A percentile compares a stretch with the other conserved stretches of the same genome.
Conservation (phyloP, 2,113 vertebrate species). For the Zapus hudsonius region DNA sequence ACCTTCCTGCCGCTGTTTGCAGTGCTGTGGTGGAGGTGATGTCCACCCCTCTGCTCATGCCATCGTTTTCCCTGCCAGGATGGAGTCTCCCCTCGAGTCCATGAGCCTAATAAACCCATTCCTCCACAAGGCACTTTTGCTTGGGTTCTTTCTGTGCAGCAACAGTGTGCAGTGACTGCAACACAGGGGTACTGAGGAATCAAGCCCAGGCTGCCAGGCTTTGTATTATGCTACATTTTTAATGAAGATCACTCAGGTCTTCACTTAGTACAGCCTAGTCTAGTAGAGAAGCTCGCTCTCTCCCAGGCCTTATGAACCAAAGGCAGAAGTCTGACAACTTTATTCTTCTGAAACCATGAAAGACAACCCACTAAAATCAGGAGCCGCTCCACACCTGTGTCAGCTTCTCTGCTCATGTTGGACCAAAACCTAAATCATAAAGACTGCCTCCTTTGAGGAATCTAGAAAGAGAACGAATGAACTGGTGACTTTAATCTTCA, state of each 20-base stretch:
- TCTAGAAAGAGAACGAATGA: not conserved
- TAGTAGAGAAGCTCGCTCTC: not conserved
- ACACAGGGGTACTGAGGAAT: too few species aligned
- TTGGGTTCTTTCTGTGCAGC: too few species aligned
- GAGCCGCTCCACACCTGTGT: not conserved
- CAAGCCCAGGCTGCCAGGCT: too few species aligned
- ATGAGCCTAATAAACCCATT: too few species aligned
- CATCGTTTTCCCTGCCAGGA: too few species aligned
- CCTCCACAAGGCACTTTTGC: too few species aligned
- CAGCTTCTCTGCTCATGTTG: not conserved
- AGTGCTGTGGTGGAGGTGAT: too few species aligned
- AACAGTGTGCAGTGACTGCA: too few species aligned
- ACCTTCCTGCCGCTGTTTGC: too few species aligned
- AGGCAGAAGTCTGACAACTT: constrained; percentile 36
- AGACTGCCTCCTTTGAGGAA: not conserved
- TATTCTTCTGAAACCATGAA: constrained; percentile 70
- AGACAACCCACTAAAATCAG: constrained; percentile 41
- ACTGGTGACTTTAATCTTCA: not conserved
- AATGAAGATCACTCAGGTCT: constrained; percentile 60
- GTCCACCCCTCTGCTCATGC: too few species aligned
- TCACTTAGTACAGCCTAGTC: constrained; percentile 61
- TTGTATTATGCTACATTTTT: constrained; percentile 57
- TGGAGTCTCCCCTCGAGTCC: too few species aligned
- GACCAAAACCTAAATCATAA: not conserved
- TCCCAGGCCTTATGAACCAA: not conserved